Evolutionary conservation across 2,888 invertebrate genomes (phyloP).

Genomic region (Parnassius mnemosyne): DNA sequence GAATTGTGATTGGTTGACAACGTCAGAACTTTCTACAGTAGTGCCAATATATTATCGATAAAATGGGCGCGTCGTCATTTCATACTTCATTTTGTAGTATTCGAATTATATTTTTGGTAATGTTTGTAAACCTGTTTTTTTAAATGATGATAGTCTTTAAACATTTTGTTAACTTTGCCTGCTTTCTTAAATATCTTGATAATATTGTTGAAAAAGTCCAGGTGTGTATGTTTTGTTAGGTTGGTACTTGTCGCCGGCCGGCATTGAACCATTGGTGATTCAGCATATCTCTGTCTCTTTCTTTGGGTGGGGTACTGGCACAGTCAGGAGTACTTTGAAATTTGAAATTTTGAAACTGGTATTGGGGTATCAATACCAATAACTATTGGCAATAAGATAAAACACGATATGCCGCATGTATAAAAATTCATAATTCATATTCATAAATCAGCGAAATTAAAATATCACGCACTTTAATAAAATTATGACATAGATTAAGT

Average conservation of each 20-base stretch:
- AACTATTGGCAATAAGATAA: no score
- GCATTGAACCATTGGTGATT: constrained; percentile 25
- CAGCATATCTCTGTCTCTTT: background rate
- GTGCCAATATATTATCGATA: constrained; percentile 47
- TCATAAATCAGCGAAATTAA: no score
- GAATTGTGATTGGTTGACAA: constrained; percentile 53
- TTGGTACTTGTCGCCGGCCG: constrained; percentile 40
- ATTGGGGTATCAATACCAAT: no score
- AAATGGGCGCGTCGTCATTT: constrained; percentile 28
- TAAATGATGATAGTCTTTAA: background rate
- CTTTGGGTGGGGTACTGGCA: constrained; percentile 12
- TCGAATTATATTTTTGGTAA: background rate
- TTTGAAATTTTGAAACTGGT: no score
- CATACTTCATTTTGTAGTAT: constrained; percentile 23
- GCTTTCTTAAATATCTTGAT: background rate
- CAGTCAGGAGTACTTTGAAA: background rate
- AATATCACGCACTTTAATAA: no score
- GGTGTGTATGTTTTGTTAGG: constrained; percentile 33
- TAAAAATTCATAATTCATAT: no score
- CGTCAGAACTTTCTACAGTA: constrained; percentile 43
- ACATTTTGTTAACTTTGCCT: background rate
- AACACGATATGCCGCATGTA: constrained; percentile 1
- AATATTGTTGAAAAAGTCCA: constrained; percentile 26
- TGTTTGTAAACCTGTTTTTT: background rate
- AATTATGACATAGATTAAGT: no score